Base-by-base conservation (phyloP, 2,797 vertebrate genomes). In the Nyctibius grandis region DNA sequence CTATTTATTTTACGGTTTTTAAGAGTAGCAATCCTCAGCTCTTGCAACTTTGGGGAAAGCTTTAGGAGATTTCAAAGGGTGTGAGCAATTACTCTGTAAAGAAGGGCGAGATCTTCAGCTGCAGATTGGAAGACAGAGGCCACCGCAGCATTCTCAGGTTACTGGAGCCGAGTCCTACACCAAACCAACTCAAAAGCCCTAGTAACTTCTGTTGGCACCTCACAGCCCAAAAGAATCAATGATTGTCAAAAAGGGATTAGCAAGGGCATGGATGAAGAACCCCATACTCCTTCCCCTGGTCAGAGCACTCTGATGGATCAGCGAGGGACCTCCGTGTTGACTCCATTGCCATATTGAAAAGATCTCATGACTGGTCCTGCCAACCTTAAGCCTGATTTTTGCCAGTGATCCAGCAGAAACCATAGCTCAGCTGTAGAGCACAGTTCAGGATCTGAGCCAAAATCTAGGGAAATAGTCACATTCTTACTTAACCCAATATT, bases 271-370 rank as follows among this genome's bases (percentile, higher is more conserved):
- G 57, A 33, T 78, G 50, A 48, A 61, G 77, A 72, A 42, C 7
- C 5, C 50, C 25, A 11, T 28, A 17, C 2, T 5, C 28, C 11
- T 44, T 86, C 23, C 44, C 29, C 16, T 65, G n/a, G 11, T 31
- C 26, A 64, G 31, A 88, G 29, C 42, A 12, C 40, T 23, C 28
- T 4, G 65, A 38, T 14, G 21, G 67, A 38, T 23, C 47, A 68
- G 36, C 8, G 22, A 51, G 44, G 36, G 89, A 7, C 20, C 20
- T 14, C 11, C 0, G 0, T 13, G 15, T 33, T 85, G 63, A 50
- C 29, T 74, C 77, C 17, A 25, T 16, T 65, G 75, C 59, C 22
- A 15, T 8, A 47, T 4, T 61, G 33, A 34, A 81, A 47, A 57
- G 23, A 34, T 73, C 36, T 59, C 76, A 23, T 68, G 26, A 5